Percentiles rank a stretch among this genome's conserved stretches.
Evolutionary conservation across 2,888 invertebrate species (phyloP).

Genomic region (Rugalucina vietnamica): DNA sequence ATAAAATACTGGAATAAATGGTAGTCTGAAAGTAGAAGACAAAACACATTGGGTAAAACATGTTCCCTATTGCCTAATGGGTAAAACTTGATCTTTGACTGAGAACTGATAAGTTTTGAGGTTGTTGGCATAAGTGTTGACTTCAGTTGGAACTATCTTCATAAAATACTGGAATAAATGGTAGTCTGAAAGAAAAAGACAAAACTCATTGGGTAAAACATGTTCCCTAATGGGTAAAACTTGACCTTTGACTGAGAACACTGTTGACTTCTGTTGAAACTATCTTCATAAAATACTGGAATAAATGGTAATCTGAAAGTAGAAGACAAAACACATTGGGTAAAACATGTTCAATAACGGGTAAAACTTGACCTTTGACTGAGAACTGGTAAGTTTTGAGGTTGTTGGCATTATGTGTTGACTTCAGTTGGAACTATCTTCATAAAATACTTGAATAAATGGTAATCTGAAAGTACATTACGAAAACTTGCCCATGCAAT

Average conservation of each 20-base stretch:
- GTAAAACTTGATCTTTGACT: too few species aligned
- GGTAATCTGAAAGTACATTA: constrained; percentile 87
- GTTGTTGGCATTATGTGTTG: constrained; percentile 78
- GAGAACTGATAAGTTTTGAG: constrained; percentile 93
- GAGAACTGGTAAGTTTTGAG: constrained; percentile 93
- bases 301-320: constrained; percentile 90
- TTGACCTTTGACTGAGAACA: too few species aligned
- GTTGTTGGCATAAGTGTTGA: constrained; percentile 84
- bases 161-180: constrained; percentile 96
- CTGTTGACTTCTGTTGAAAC: constrained; percentile 95
- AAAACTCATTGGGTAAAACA: too few species aligned
- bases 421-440: constrained; percentile 98
- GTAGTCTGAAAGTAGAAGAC: constrained; percentile 86
- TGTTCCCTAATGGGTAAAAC: too few species aligned
- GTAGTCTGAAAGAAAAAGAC: constrained; percentile 86
- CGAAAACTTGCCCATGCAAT: too few species aligned
- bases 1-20: constrained; percentile 96
- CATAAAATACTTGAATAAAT: constrained; percentile 96
- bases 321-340: background rate
- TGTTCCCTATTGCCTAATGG: too few species aligned
- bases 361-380: too few species aligned
- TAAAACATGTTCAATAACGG: too few species aligned
- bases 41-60: too few species aligned
- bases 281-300: constrained; percentile 97
- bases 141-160: constrained; percentile 97